Base-by-base conservation (phyloP, 1,140 invertebrate species). In the Maniola jurtina region DNA sequence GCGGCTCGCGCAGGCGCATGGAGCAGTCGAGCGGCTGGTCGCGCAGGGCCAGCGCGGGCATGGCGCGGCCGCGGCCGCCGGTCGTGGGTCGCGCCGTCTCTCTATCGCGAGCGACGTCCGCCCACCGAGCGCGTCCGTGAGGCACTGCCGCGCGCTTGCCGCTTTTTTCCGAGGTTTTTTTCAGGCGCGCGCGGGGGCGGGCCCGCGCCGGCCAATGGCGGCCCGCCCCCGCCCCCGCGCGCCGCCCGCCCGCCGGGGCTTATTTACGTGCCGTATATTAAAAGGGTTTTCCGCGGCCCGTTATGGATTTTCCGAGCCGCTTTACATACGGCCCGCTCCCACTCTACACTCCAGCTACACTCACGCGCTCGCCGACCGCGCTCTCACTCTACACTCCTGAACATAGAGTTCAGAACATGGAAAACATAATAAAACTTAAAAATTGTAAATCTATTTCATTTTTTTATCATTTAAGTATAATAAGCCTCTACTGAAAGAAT, bases 191-290 rank as follows among this genome's bases (percentile, higher is more conserved):
- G 74, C 72, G 73, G 72, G 77, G 72, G 79, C 76, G 72, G 74
- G 66, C 61, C 72, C 59, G 61, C 70, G 45, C 61, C 64, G 73
- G 66, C 81, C 80, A 81, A 80, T 79, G 64, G 70, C 52, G 71
- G 66, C 68, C 56, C 67, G 66, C 58, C 61, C 70, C 61, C 68
- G 59, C 68, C 71, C 68, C 61, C 68, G 59, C 68, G 70, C 68
- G 63, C 65, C 52, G 42, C 66, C 62, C 71, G 60, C 70, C 61
- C 66, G 64, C 67, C 73, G 58, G 68, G 76, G 72, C 74, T 83
- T 85, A 87, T 89, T 87, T 89, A 89, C 84, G 86, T 87, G 86
- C 79, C 84, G 83, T 87, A 89, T 89, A 89, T 89, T 89, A 87
- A 89, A 89, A 89, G 84, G 86, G 86, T 87, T 89, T 89, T 89